Conservation (phyloP, 2,888 invertebrate genomes). For the Odontomyia ornata region DNA sequence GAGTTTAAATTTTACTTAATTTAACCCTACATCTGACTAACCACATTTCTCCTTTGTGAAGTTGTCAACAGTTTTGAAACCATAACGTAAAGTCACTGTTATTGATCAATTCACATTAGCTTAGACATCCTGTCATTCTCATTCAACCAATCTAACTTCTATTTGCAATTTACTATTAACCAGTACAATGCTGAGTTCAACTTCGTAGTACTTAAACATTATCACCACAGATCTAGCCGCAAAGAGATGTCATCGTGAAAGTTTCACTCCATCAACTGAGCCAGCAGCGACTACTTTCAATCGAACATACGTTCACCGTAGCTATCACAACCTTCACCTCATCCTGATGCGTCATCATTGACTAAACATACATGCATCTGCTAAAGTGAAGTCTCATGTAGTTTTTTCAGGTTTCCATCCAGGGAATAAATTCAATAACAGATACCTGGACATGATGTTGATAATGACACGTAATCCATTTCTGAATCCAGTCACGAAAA, state of each 20-base stretch:
- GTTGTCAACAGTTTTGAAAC: too few species aligned
- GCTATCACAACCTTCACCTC: too few species aligned
- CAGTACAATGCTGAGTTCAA: too few species aligned
- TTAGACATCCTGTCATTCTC: background rate
- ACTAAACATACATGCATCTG: background rate
- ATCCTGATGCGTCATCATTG: too few species aligned
- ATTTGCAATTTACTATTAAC: background rate
- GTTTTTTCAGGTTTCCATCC: background rate
- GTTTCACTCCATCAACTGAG: background rate
- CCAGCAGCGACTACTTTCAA: background rate
- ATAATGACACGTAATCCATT: conserved; percentile 38
- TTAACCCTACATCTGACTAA: too few species aligned
- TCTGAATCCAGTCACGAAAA: background rate
- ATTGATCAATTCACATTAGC: background rate
- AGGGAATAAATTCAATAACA: conserved; percentile 23
- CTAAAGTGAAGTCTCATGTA: background rate
- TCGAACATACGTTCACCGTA: background rate
- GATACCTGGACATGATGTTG: conserved; percentile 36
- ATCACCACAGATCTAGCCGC: background rate
- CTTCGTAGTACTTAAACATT: too few species aligned
- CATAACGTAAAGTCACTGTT: background rate
- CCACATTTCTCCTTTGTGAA: too few species aligned
- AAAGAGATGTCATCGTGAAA: background rate
- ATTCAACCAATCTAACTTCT: background rate
- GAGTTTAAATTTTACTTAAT: too few species aligned